Percentiles rank a stretch among this genome's conserved stretches.
Conservation (phyloP, 1,140 invertebrate genomes). For the Zaprionus davidi region DNA sequence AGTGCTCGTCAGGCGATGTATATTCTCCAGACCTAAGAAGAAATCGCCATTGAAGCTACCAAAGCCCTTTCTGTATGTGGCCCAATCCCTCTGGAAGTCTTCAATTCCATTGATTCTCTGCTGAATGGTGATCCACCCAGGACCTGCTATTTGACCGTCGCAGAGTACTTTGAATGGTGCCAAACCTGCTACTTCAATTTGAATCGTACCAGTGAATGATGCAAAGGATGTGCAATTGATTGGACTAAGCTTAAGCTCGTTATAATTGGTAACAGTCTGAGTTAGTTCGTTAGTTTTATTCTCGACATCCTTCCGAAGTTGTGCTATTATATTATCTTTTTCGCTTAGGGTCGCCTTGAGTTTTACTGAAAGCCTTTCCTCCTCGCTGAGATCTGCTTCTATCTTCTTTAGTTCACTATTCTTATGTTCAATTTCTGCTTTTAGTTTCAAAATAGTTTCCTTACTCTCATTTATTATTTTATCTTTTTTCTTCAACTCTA, state of each 20-base stretch:
- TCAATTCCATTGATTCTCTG: background rate
- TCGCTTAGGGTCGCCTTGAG: background rate
- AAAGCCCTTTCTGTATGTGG: background rate
- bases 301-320: background rate
- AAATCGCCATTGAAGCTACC: background rate
- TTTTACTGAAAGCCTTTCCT: background rate
- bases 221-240: background rate
- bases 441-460: background rate
- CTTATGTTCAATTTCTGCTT: background rate
- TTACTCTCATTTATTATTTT: background rate
- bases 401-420: background rate
- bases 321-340: background rate
- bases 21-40: conserved; percentile 6
- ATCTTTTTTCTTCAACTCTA: background rate
- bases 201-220: background rate
- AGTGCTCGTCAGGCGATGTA: conserved; percentile 4
- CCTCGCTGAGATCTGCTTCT: background rate
- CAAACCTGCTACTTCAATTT: background rate
- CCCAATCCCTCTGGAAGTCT: background rate
- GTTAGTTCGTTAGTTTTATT: background rate
- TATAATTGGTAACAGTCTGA: background rate
- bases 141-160: background rate
- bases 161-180: background rate
- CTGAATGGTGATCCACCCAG: background rate
- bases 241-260: background rate